Evolutionary conservation across 2,113 vertebrate species (phyloP).

Genomic region (Sapayoa aenigma): DNA sequence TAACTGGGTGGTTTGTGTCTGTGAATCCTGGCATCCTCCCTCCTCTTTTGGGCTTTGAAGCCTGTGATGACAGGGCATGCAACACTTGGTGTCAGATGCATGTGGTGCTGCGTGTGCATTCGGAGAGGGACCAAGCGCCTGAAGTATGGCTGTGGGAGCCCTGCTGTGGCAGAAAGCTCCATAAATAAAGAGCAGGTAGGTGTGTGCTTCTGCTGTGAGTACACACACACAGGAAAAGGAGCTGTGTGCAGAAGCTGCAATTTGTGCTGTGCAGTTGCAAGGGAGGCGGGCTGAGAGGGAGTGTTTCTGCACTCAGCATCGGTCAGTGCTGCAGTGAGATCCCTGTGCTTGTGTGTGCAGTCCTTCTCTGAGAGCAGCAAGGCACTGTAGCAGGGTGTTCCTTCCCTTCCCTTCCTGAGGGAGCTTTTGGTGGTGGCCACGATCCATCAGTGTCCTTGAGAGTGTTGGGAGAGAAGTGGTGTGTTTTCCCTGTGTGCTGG

Average conservation of each 20-base stretch:
- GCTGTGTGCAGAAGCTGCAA: neutral
- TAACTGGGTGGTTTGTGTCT: neutral
- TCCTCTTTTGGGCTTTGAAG: neutral
- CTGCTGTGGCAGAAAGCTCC: neutral
- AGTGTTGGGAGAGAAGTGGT: neutral
- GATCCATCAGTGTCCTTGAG: neutral
- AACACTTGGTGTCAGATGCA: neutral
- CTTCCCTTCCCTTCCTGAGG: neutral
- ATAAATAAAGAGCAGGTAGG: slow-evolving; percentile 2
- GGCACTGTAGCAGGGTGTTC: neutral
- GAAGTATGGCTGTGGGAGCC: neutral
- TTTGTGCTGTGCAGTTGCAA: neutral
- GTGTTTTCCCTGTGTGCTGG: neutral
- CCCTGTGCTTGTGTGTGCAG: neutral
- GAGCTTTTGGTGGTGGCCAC: neutral
- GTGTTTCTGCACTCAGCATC: neutral
- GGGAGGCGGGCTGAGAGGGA: neutral
- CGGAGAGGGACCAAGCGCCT: neutral
- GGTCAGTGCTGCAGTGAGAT: fast-evolving
- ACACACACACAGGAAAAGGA: neutral
- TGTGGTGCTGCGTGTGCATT: neutral
- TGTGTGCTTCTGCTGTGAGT: neutral
- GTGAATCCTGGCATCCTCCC: neutral
- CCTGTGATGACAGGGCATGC: neutral
- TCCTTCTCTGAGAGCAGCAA: neutral